Evolutionary conservation across 2,888 invertebrate genomes (phyloP).

Genomic region (Megamerina dolium): DNA sequence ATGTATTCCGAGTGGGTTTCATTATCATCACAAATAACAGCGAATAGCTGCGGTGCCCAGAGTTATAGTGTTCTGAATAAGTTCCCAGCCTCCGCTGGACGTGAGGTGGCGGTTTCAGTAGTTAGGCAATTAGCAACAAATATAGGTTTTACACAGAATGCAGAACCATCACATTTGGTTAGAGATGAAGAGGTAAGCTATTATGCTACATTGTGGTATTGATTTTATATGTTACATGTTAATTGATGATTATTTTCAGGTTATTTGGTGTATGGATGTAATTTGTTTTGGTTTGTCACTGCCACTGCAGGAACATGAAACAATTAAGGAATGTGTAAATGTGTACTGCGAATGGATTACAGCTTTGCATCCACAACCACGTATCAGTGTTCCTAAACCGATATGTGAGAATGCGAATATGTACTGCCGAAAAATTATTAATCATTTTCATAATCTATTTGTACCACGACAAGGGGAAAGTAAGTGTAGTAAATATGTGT

Average conservation of each 20-base stretch:
- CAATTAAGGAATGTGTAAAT: conserved; percentile 91
- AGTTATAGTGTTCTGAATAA: conserved; percentile 57
- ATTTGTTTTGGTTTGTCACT: conserved; percentile 88
- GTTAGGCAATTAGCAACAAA: conserved; percentile 58
- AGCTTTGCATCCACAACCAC: conserved; percentile 75
- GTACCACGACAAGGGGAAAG: conserved; percentile 90
- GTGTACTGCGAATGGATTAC: conserved; percentile 96
- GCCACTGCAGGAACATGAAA: conserved; percentile 86
- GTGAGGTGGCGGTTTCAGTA: conserved; percentile 58
- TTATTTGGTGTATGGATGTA: conserved; percentile 80
- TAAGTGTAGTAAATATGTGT: conserved; percentile 49
- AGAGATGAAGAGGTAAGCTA: conserved; percentile 76
- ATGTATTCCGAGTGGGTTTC: conserved; percentile 58
- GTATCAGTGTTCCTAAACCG: conserved; percentile 83
- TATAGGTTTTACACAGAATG: conserved; percentile 68
- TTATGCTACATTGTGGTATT: no score
- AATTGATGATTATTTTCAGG: conserved; percentile 53
- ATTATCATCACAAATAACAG: conserved; percentile 48
- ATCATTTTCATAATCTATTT: conserved; percentile 90
- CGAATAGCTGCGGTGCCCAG: conserved; percentile 51
- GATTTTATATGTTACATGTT: not conserved
- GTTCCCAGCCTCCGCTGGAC: conserved; percentile 56
- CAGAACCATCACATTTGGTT: conserved; percentile 75
- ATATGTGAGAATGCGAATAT: conserved; percentile 83
- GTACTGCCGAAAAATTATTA: conserved; percentile 84